phyloP scores from a whole-genome alignment of 1,140 invertebrate species.

The Caerostris extrusa region DNA sequence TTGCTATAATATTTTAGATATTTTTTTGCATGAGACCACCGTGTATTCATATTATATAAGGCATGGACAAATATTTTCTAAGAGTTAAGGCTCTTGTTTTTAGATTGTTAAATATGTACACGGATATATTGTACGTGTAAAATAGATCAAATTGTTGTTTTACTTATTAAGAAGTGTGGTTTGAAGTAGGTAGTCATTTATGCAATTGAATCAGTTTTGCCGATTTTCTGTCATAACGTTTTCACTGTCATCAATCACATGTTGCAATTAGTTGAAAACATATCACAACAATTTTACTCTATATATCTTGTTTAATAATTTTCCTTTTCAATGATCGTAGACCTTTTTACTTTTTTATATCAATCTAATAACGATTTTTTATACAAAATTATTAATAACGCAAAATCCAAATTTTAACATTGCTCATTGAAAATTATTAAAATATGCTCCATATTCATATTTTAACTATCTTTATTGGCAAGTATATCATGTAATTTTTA shows the following conservation, averaged over 20 bases:
- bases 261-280: constrained; percentile 65
- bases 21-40: constrained; percentile 70
- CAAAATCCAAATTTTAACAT: too few relatives aligned
- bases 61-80: constrained; percentile 76
- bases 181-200: neutral
- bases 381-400: too few relatives aligned
- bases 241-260: constrained; percentile 19
- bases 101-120: constrained; percentile 69
- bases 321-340: neutral
- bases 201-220: constrained; percentile 29
- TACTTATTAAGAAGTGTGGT: constrained; percentile 29
- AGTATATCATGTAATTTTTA: too few relatives aligned
- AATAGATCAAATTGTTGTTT: constrained; percentile 26
- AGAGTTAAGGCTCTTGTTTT: constrained; percentile 59
- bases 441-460: too few relatives aligned
- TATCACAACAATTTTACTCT: constrained; percentile 52
- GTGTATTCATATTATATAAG: constrained; percentile 45
- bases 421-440: too few relatives aligned
- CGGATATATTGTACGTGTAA: neutral
- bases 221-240: constrained; percentile 1
- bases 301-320: neutral
- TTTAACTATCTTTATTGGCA: too few relatives aligned
- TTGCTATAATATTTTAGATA: constrained; percentile 72
- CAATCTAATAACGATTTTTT: too few relatives aligned
- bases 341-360: neutral